Conservation (phyloP, 2,888 invertebrate genomes). For the Chromoteleia sp. region DNA sequence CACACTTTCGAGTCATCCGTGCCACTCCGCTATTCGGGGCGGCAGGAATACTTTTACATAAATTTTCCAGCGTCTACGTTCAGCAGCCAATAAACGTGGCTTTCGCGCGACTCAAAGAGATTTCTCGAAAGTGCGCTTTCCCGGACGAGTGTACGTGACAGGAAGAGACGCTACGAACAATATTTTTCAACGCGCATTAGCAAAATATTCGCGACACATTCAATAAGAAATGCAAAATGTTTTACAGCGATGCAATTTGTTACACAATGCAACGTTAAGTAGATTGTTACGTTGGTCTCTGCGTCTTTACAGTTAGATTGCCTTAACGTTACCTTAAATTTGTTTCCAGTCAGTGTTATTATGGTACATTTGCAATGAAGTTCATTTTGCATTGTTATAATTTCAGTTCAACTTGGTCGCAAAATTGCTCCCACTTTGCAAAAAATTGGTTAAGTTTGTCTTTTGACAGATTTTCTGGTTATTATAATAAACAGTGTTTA, state of each 20-base stretch:
- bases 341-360: not conserved
- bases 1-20: conserved; percentile 37
- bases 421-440: too few relatives aligned
- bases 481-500: too few relatives aligned
- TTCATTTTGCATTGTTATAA: too few relatives aligned
- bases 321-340: not conserved
- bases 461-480: too few relatives aligned
- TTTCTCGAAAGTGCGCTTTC: conserved; percentile 60
- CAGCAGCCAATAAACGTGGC: conserved; percentile 68
- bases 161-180: conserved; percentile 49
- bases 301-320: not conserved
- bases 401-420: too few relatives aligned
- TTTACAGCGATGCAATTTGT: conserved; percentile 1
- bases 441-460: too few relatives aligned
- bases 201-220: conserved; percentile 42
- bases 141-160: conserved; percentile 54
- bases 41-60: conserved; percentile 69
- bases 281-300: conserved; percentile 3
- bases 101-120: conserved; percentile 63
- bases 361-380: not conserved
- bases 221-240: conserved; percentile 16
- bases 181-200: conserved; percentile 50
- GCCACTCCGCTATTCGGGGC: conserved; percentile 50
- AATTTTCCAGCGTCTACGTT: conserved; percentile 64
- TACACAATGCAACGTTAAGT: conserved; percentile 5